These are phyloP conservation scores for Euura saliciscinereae DNA, from an alignment of 1,140 invertebrate species.

Conservation along the genomic window DNA sequence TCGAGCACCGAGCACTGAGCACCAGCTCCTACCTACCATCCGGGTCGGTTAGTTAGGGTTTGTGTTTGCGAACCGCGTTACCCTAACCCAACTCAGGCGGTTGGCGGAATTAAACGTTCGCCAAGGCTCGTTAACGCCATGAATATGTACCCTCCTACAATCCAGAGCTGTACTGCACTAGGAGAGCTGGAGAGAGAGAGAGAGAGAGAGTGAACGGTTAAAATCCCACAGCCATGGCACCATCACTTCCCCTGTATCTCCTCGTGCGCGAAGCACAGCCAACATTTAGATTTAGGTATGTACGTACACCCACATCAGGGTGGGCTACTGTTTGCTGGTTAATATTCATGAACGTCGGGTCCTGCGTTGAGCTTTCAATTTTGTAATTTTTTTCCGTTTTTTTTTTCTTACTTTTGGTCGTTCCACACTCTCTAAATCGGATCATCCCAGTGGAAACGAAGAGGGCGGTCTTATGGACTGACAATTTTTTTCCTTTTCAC, in stretches of 20 bases:
- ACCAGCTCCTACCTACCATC: slow-evolving; percentile 13
- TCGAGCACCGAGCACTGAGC: slow-evolving; percentile 20
- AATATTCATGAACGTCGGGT: slow-evolving; percentile 51
- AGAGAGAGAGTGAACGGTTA: neutral
- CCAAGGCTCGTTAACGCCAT: slow-evolving; percentile 63
- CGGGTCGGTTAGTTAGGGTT: slow-evolving; percentile 61
- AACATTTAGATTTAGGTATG: neutral
- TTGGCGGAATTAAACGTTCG: slow-evolving; percentile 64
- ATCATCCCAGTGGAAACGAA: too few species aligned
- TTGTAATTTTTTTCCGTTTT: too few species aligned
- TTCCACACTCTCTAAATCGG: too few species aligned
- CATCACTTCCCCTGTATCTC: slow-evolving; percentile 1
- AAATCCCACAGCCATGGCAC: neutral
- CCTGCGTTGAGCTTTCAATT: too few species aligned
- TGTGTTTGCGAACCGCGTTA: slow-evolving; percentile 62
- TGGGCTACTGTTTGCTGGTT: slow-evolving; percentile 54
- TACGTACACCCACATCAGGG: neutral
- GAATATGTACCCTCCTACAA: slow-evolving; percentile 61
- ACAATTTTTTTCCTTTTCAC: too few species aligned
- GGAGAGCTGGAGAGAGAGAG: neutral
- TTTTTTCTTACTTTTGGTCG: too few species aligned
- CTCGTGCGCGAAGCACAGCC: neutral
- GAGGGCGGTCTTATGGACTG: too few species aligned
- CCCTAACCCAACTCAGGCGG: slow-evolving; percentile 57
- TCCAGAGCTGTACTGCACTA: neutral